phyloP scores from a whole-genome alignment of 2,888 invertebrate genomes.

The Lagria hirta region DNA sequence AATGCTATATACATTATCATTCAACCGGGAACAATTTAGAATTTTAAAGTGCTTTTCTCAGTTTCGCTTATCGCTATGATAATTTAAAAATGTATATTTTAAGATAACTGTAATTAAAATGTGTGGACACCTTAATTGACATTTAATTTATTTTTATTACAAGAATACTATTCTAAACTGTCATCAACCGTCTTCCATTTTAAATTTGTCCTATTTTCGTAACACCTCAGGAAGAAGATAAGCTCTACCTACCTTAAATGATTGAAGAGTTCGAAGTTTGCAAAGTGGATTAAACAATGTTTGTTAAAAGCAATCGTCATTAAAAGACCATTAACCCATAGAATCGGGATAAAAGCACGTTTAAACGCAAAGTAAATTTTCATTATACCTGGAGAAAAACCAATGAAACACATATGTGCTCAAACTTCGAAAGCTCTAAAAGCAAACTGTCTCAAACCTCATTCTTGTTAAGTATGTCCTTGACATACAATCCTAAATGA shows the following conservation, averaged over 20 bases:
- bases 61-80: slow-evolving; percentile 22
- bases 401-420: slow-evolving; percentile 23
- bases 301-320: slow-evolving; percentile 19
- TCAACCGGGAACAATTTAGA: slow-evolving; percentile 20
- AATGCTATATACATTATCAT: slow-evolving; percentile 19
- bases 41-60: slow-evolving; percentile 25
- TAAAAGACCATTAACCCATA: slow-evolving; percentile 26
- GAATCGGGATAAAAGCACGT: slow-evolving; percentile 8
- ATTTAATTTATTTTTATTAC: slow-evolving; percentile 13
- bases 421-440: slow-evolving; percentile 21
- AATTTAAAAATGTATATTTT: slow-evolving; percentile 22
- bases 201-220: no score
- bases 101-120: slow-evolving; percentile 23
- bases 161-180: no score
- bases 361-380: slow-evolving; percentile 24
- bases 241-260: no score
- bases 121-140: slow-evolving; percentile 10
- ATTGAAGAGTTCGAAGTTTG: neutral
- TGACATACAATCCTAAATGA: slow-evolving; percentile 30
- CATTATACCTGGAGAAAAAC: slow-evolving; percentile 23
- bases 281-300: slow-evolving; percentile 6
- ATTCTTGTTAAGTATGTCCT: slow-evolving; percentile 27
- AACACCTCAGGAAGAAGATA: no score
- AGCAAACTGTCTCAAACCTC: slow-evolving; percentile 27
- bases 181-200: no score